Evolutionary conservation across 2,888 invertebrate species (phyloP).

Genomic region (Plagodis dolabraria): DNA sequence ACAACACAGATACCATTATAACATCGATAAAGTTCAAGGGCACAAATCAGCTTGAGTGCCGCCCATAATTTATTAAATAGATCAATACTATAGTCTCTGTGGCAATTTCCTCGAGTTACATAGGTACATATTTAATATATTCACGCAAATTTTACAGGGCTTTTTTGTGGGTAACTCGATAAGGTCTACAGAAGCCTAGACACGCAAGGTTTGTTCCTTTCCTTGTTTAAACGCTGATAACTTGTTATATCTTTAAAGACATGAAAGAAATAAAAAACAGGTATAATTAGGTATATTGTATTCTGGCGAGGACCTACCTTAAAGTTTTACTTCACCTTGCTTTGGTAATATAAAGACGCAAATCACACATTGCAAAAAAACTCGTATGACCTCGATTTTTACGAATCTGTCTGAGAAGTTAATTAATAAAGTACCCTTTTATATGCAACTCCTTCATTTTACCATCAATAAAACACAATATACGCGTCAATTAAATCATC

Average conservation of each 20-base stretch:
- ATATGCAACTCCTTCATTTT: slow-evolving; percentile 10
- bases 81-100: slow-evolving; percentile 26
- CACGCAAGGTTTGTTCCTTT: slow-evolving; percentile 23
- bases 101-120: slow-evolving; percentile 24
- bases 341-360: not conserved
- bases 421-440: slow-evolving; percentile 2
- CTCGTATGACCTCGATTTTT: not conserved
- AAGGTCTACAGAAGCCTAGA: slow-evolving; percentile 32
- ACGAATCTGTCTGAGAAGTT: not conserved
- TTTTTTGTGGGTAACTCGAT: slow-evolving; percentile 29
- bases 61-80: slow-evolving; percentile 27
- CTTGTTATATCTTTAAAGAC: slow-evolving; percentile 28
- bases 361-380: not conserved
- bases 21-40: slow-evolving; percentile 24
- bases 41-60: slow-evolving; percentile 17
- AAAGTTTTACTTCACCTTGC: not conserved
- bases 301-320: no score
- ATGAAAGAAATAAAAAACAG: no score
- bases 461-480: slow-evolving; percentile 27
- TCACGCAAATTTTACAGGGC: slow-evolving; percentile 20
- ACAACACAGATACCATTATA: slow-evolving; percentile 9
- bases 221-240: slow-evolving; percentile 33
- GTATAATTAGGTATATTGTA: no score
- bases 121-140: slow-evolving; percentile 22
- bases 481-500: slow-evolving; percentile 40